Base-by-base conservation (phyloP, 2,888 invertebrate species). In the Lepidochitona cinerea region DNA sequence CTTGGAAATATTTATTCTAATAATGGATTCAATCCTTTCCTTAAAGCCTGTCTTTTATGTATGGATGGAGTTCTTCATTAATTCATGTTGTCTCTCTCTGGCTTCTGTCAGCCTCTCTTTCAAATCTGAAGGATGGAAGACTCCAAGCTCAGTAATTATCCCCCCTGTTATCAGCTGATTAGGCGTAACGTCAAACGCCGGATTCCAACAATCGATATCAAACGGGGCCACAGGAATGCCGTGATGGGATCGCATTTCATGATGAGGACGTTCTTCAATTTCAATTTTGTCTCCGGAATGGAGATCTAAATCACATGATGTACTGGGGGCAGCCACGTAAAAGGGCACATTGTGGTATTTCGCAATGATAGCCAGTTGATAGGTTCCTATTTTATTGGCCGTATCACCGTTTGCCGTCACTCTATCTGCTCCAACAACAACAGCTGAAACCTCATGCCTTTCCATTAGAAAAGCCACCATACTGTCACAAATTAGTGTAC, bases 161-260 rank as follows among this genome's bases (percentile, higher is more conserved):
- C 92, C 92, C 29, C 97, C 73, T 95, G 96, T 95, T 79, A 99
- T 98, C 37, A 99, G 93, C 26, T 93, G 92, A 0, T 96, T 96
- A 35, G 99, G 99, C 3, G 99, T 99, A 0, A 99, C 96, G 91
- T 99, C 99, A 91, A 99, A 99, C 0, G 98, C 96, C 69, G 99
- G 99, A 93, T 99, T 99, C 98, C 98, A 99, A 89, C 97, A 97
- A 71, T 93, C 93, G 71, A 98, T 96, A 71, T 96, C 96, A 95
- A 94, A 93, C 7, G 98, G 96, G 69, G 97, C 97, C 85, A 98
- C 95, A 89, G 95, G 93, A 81, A 94, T 93, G 81, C 96, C 96
- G 53, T 95, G 96, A 59, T 98, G 93, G 88, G 95, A 94, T 0
- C 97, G 97, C 95, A 99, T 95, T 92, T 99, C 99, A 52, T 93